Evolutionary conservation across 2,888 invertebrate species (phyloP).

Genomic region (Branchellion lobata): DNA sequence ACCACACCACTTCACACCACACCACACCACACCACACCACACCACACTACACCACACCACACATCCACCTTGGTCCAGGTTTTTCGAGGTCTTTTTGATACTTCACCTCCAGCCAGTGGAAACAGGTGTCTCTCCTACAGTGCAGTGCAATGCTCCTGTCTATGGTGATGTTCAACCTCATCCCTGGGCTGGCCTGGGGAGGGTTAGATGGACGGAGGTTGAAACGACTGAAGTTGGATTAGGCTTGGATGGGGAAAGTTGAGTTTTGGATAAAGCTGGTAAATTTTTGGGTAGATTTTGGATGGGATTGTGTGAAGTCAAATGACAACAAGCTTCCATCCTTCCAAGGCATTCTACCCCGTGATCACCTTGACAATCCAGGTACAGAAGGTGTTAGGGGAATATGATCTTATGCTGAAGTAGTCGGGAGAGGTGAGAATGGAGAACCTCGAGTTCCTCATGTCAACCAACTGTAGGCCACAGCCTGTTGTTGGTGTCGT

Average conservation of each 20-base stretch:
- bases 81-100: constrained; percentile 40
- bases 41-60: too few species aligned
- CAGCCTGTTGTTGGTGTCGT: too few species aligned
- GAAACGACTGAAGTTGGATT: too few species aligned
- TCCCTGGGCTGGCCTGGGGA: constrained; percentile 45
- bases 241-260: too few species aligned
- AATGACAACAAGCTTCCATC: too few species aligned
- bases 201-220: too few species aligned
- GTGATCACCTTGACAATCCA: constrained; percentile 50
- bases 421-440: constrained; percentile 50
- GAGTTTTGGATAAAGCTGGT: too few species aligned
- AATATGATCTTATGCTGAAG: constrained; percentile 37
- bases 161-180: constrained; percentile 44
- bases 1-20: too few species aligned
- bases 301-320: too few species aligned
- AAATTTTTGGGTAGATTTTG: too few species aligned
- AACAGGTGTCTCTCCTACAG: constrained; percentile 45
- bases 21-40: too few species aligned
- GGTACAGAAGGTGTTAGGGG: constrained; percentile 48
- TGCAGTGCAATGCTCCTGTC: constrained; percentile 48
- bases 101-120: constrained; percentile 51
- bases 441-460: neutral
- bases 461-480: constrained; percentile 8
- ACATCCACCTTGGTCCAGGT: constrained; percentile 50
- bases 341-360: too few species aligned